These are phyloP conservation scores for Meteorus colon DNA, from an alignment of 2,888 invertebrate genomes.

Conservation along the genomic window DNA sequence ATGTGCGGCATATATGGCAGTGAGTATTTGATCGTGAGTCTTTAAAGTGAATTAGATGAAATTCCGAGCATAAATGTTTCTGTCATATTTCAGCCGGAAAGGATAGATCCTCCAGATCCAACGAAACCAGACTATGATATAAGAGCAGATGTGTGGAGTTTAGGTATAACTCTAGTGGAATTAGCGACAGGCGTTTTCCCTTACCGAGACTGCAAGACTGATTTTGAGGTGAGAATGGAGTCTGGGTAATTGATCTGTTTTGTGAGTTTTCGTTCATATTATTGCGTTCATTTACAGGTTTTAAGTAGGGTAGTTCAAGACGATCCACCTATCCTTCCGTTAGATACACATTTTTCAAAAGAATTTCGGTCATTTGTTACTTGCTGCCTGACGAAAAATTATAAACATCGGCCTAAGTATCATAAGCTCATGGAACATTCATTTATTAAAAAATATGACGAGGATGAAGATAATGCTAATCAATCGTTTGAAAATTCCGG, in stretches of 20 bases:
- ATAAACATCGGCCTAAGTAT: conserved; percentile 94
- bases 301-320: conserved; percentile 84
- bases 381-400: conserved; percentile 95
- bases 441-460: conserved; percentile 88
- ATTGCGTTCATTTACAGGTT: conserved; percentile 67
- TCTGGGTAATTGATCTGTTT: conserved; percentile 70
- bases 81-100: conserved; percentile 84
- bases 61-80: conserved; percentile 33
- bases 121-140: conserved; percentile 97
- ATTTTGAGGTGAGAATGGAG: conserved; percentile 87
- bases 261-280: conserved; percentile 73
- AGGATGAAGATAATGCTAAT: conserved; percentile 58
- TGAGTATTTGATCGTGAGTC: conserved; percentile 74
- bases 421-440: conserved; percentile 90
- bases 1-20: conserved; percentile 99
- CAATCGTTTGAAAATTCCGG: conserved; percentile 62
- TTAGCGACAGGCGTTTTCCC: conserved; percentile 97
- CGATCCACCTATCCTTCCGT: conserved; percentile 90
- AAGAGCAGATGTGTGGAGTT: conserved; percentile 99
- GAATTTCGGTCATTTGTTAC: conserved; percentile 94
- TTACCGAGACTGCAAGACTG: conserved; percentile 94
- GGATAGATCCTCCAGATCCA: conserved; percentile 95
- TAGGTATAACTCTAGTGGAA: conserved; percentile 97
- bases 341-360: conserved; percentile 83
- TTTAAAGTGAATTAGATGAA: background rate